These are phyloP conservation scores for Yoshiicerus persimilis DNA, from an alignment of 1,140 invertebrate species.

Conservation along the genomic window DNA sequence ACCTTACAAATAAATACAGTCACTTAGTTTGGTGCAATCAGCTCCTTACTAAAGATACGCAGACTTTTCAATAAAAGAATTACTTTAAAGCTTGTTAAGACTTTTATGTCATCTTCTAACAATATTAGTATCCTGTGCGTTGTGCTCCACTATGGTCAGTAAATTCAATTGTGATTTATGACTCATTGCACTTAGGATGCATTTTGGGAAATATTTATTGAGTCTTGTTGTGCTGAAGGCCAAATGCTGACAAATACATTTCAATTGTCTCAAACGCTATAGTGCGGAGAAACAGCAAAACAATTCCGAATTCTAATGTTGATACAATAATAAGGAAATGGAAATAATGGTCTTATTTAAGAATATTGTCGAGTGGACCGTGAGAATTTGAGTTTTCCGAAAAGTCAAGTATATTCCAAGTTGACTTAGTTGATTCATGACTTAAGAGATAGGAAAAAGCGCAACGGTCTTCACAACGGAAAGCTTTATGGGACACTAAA, in stretches of 20 bases:
- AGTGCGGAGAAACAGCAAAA: background rate
- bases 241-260: background rate
- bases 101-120: background rate
- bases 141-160: background rate
- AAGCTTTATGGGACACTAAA: background rate
- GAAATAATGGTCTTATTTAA: background rate
- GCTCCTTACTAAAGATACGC: background rate
- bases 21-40: background rate
- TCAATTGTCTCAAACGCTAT: background rate
- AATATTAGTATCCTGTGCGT: background rate
- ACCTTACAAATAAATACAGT: background rate
- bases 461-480: background rate
- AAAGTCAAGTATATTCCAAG: no score
- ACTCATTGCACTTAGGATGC: background rate
- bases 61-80: background rate
- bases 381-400: background rate
- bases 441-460: background rate
- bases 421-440: background rate
- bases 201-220: constrained; percentile 3
- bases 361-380: background rate
- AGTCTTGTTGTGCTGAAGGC: background rate
- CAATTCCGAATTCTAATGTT: background rate
- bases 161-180: background rate
- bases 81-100: background rate
- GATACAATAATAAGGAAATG: background rate